phyloP scores from a whole-genome alignment of 1,140 invertebrate species.

The Drosophila mojavensis region DNA sequence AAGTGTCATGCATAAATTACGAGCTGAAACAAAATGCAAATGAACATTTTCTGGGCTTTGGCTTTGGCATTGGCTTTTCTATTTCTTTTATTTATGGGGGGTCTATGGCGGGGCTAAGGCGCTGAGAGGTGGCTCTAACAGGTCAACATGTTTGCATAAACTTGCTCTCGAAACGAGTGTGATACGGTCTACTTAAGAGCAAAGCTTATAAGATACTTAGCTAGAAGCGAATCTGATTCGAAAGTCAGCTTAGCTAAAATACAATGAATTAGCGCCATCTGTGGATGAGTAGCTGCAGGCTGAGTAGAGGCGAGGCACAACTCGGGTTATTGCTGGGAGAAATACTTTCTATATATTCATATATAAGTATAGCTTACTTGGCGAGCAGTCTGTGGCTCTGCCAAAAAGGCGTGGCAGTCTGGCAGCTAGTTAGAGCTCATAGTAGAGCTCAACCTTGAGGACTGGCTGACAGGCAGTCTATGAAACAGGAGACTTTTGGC shows the following conservation, averaged over 20 bases:
- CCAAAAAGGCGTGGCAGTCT: too few species aligned
- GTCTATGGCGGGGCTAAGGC: neutral
- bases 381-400: too few species aligned
- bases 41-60: conserved; percentile 5
- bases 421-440: too few species aligned
- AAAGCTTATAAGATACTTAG: neutral
- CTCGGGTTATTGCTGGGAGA: too few species aligned
- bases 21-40: conserved; percentile 24
- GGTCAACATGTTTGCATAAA: too few species aligned
- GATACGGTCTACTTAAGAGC: neutral
- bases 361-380: too few species aligned
- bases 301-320: too few species aligned
- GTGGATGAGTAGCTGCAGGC: neutral
- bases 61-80: neutral
- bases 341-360: too few species aligned
- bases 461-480: too few species aligned
- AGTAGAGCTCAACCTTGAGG: too few species aligned
- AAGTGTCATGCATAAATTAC: conserved; percentile 47
- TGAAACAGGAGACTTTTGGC: too few species aligned
- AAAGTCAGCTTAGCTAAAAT: neutral
- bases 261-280: neutral
- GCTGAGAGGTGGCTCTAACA: neutral
- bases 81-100: too few species aligned
- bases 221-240: neutral
- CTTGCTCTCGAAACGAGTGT: neutral